phyloP scores from a whole-genome alignment of 1,140 invertebrate genomes.

The Drosophila baimaii region DNA sequence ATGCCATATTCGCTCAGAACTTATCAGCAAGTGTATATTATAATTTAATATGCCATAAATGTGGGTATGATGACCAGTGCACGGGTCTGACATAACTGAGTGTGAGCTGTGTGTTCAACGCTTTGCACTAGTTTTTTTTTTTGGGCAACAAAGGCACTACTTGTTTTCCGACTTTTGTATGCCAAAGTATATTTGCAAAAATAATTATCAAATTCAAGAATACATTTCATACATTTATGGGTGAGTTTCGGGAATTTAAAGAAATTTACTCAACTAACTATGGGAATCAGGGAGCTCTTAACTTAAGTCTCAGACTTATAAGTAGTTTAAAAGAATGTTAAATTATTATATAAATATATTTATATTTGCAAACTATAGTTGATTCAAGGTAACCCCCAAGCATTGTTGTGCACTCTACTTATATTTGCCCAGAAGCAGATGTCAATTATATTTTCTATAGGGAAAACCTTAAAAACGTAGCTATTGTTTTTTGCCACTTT shows the following conservation, averaged over 20 bases:
- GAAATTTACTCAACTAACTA: too few relatives aligned
- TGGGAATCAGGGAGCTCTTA: too few relatives aligned
- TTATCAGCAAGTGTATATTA: constrained; percentile 24
- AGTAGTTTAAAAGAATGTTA: too few relatives aligned
- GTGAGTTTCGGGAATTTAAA: too few relatives aligned
- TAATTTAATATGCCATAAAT: constrained; percentile 14
- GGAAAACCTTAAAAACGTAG: not conserved
- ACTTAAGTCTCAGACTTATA: too few relatives aligned
- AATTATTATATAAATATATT: too few relatives aligned
- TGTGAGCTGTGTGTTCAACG: not conserved
- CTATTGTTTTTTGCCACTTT: not conserved
- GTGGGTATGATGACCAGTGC: not conserved
- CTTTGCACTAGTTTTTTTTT: not conserved
- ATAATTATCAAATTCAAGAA: not conserved
- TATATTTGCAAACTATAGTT: too few relatives aligned
- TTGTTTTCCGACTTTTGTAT: too few relatives aligned
- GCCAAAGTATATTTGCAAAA: not conserved
- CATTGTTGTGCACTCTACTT: too few relatives aligned
- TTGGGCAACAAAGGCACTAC: not conserved
- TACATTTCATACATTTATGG: not conserved
- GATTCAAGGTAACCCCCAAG: too few relatives aligned
- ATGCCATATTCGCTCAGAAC: constrained; percentile 17
- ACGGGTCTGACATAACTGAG: not conserved
- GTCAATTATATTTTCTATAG: not conserved
- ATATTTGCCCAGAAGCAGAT: too few relatives aligned